Evolutionary conservation across 53 echinoderm and acorn worm genomes (phyloP), one percentile per base, ranked within the genome.

Genomic region (Henricia sp.): DNA sequence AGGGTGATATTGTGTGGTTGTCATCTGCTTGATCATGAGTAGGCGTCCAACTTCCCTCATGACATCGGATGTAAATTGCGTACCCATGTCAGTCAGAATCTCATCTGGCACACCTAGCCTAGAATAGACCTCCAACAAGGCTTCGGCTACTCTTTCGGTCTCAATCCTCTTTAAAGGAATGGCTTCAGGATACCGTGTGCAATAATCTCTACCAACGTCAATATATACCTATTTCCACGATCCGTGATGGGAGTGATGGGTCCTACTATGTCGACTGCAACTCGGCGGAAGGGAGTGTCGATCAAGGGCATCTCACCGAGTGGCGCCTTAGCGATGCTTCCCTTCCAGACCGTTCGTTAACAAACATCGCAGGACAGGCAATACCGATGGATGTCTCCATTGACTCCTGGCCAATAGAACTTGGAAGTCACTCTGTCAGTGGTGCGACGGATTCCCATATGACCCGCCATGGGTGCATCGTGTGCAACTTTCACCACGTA

Each of bases 391-490:
- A 66, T 56, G 50, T 87, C 87, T 1, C 58, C 58, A 16, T 87
- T 38, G 8, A 87, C 25, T 37, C 87, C 87, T 33, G 87, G 87
- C 87, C 87, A 87, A 37, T n/a, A 76, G 37, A 87, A 87, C 14
- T 65, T 39, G 16, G 72, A 17, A 28, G 52, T n/a, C n/a, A 87
- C 53, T 46, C 77, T 37, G 14, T 87, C 87, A 35, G 60, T 24
- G 27, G 88, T 88, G 12, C 55, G 50, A 32, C 82, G 80, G 1
- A 56, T 21, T 11, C 65, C 53, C 68, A 88, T 48, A 56, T 88
- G 82, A 0, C 88, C 88, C 17, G 80, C 80, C 63, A 78, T 60
- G 4, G 71, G 29, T 6, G 82, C 69, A 46, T 88, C 88, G 29
- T 88, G 88, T n/a, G 82, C 88, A 10, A 88, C 24, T 26, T 57